Evolutionary conservation across 1,140 invertebrate species (phyloP).

Genomic region (Ganaspis sp.): DNA sequence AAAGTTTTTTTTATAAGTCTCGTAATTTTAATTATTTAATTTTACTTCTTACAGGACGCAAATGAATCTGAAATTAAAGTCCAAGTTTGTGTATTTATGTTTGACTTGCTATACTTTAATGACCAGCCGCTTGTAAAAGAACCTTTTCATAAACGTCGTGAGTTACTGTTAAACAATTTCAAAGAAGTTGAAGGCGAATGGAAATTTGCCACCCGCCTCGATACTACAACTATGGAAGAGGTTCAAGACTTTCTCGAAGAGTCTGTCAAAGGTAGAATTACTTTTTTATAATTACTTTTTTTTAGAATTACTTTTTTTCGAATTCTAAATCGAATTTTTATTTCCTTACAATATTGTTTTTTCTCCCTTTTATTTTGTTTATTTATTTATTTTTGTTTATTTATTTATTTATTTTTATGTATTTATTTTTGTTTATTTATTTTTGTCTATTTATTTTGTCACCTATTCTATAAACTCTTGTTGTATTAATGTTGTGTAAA

Average conservation of each 20-base stretch:
- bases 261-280: constrained; percentile 87
- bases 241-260: constrained; percentile 96
- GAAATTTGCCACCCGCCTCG: constrained; percentile 90
- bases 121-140: constrained; percentile 89
- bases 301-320: no score
- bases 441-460: no score
- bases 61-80: constrained; percentile 94
- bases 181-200: constrained; percentile 89
- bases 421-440: no score
- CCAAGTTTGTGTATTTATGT: constrained; percentile 98
- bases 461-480: no score
- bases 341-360: no score
- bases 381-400: no score
- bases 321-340: no score
- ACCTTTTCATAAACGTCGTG: constrained; percentile 86
- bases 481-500: no score
- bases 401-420: no score
- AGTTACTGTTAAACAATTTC: constrained; percentile 86
- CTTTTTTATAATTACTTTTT: constrained; percentile 20
- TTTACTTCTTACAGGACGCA: constrained; percentile 87
- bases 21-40: no score
- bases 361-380: no score
- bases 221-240: constrained; percentile 93
- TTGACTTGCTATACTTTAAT: constrained; percentile 97
- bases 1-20: no score